phyloP scores from a whole-genome alignment of 2,113 vertebrate genomes.

The Cyphomyrus discorhynchus region DNA sequence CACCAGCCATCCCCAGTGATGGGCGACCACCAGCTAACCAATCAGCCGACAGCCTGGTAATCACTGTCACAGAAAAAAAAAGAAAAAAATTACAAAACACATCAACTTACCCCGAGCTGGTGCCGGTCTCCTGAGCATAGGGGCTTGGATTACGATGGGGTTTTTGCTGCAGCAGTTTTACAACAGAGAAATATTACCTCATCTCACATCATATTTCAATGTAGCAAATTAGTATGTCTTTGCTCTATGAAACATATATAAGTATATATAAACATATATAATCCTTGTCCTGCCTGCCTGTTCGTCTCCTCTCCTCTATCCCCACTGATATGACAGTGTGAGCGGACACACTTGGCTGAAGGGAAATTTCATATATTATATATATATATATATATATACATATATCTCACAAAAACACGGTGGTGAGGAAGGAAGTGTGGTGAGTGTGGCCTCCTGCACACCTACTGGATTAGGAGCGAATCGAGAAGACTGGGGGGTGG shows the following conservation, averaged over 20 bases:
- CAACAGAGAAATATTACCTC: slow-evolving; percentile 38
- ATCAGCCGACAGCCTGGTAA: slow-evolving; percentile 71
- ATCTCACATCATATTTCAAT: background rate
- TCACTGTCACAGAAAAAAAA: slow-evolving; percentile 46
- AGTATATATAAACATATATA: background rate
- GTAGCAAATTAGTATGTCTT: slow-evolving; percentile 3
- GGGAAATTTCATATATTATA: slow-evolving; percentile 58
- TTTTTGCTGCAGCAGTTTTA: slow-evolving; percentile 54
- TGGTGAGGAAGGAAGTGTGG: background rate
- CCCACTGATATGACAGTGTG: slow-evolving; percentile 58
- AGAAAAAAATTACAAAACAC: slow-evolving; percentile 41
- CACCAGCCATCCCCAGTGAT: slow-evolving; percentile 58
- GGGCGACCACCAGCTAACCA: slow-evolving; percentile 67
- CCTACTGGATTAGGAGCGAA: slow-evolving; percentile 62
- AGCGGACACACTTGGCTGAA: slow-evolving; percentile 56
- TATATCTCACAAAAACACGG: slow-evolving; percentile 62
- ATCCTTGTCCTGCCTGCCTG: slow-evolving; percentile 34
- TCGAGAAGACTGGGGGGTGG: slow-evolving; percentile 21
- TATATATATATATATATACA: slow-evolving; percentile 57
- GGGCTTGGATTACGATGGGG: slow-evolving; percentile 48
- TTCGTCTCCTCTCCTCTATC: slow-evolving; percentile 55
- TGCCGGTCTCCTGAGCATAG: slow-evolving; percentile 60
- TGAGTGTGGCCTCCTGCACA: slow-evolving; percentile 81
- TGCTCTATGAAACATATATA: background rate
- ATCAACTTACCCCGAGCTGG: slow-evolving; percentile 66